Evolutionary conservation across 2,888 invertebrate species (phyloP).

Genomic region (Apocheima hispidaria): DNA sequence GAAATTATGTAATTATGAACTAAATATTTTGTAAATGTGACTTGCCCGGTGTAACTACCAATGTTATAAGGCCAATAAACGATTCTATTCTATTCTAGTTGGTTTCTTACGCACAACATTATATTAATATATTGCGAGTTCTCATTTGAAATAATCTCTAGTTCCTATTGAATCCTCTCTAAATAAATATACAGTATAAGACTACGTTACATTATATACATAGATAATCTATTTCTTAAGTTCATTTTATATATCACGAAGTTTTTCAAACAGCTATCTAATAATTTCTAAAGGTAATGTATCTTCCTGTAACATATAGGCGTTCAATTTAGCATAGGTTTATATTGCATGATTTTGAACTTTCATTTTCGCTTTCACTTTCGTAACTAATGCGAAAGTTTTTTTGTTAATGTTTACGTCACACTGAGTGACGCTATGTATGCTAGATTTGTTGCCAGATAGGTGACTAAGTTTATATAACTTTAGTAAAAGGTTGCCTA

Average conservation of each 20-base stretch:
- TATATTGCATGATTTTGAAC: constrained; percentile 49
- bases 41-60: too few relatives aligned
- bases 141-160: background rate
- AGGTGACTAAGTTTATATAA: constrained; percentile 30
- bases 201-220: background rate
- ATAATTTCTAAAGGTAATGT: constrained; percentile 4
- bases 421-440: constrained; percentile 45
- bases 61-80: too few relatives aligned
- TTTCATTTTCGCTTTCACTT: constrained; percentile 50
- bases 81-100: too few relatives aligned
- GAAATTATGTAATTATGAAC: too few relatives aligned
- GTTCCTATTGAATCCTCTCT: background rate
- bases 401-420: constrained; percentile 49
- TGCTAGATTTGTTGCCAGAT: constrained; percentile 39
- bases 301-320: constrained; percentile 40
- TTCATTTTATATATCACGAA: background rate
- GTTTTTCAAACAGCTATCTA: background rate
- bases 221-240: background rate
- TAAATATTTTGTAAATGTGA: too few relatives aligned
- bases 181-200: background rate
- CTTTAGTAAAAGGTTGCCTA: constrained; percentile 26
- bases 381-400: constrained; percentile 50
- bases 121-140: background rate
- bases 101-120: background rate
- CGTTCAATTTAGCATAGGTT: constrained; percentile 42